These are phyloP conservation scores for Zoanthus gigantus DNA, from an alignment of 92 coral and sea anemone genomes.

Conservation along the genomic window DNA sequence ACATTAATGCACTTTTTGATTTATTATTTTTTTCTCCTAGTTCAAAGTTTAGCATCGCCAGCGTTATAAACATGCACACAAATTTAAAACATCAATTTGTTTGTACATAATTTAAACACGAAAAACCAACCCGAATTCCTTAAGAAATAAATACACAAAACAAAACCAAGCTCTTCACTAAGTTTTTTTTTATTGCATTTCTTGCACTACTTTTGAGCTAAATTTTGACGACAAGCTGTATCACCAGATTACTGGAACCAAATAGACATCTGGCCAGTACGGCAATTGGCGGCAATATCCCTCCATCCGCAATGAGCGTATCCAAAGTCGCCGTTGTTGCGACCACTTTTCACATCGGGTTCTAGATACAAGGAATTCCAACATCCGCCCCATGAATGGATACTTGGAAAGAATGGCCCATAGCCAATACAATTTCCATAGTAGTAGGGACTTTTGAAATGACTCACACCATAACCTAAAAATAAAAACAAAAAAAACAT, in stretches of 20 bases:
- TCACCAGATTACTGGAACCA: conserved; percentile 34
- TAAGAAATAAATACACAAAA: too few species aligned
- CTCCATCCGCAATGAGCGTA: conserved; percentile 29
- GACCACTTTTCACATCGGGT: background rate
- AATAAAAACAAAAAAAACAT: too few species aligned
- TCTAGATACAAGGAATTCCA: background rate
- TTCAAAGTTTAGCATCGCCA: too few species aligned
- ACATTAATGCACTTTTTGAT: too few species aligned
- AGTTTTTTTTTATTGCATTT: background rate
- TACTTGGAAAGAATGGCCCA: conserved; percentile 52
- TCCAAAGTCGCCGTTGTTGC: conserved; percentile 1
- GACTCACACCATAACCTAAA: conserved; percentile 29
- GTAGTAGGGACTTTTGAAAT: conserved; percentile 29
- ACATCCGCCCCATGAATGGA: conserved; percentile 39
- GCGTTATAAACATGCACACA: too few species aligned
- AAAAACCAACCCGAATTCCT: too few species aligned
- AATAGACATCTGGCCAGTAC: conserved; percentile 48
- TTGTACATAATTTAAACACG: too few species aligned
- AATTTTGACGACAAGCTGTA: background rate
- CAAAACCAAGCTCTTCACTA: background rate
- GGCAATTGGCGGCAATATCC: background rate
- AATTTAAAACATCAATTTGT: too few species aligned
- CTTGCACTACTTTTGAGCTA: background rate
- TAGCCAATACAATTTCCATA: conserved; percentile 20
- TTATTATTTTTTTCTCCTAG: too few species aligned